Base-by-base conservation (phyloP, 2,113 vertebrate genomes). In the Xiphophorus couchianus region DNA sequence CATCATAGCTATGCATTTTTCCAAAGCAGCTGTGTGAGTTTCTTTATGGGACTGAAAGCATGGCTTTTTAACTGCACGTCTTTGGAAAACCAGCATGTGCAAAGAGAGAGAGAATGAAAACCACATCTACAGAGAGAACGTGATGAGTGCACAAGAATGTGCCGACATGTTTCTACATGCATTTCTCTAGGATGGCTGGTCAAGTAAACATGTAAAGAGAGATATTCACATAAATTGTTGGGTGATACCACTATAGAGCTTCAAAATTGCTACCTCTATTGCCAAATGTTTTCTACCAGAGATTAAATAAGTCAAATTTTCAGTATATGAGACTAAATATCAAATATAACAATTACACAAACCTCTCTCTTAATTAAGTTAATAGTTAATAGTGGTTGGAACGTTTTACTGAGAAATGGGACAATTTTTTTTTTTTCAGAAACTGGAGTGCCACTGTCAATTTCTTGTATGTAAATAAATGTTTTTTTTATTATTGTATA, bases 1-100 rank as follows among this genome's bases (percentile, higher is more conserved):
- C 71, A 68, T 81, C 63, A 66, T 44, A 62, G 70, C 66, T 78
- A 84, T 84, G 69, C 48, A 81, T 73, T 42, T 77, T 77, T 64
- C 19, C 31, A 68, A 76, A 70, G 67, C 63, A 67, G 54, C 80
- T 73, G 77, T 8, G 69, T 77, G 73, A 62, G 61, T 79, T 82
- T 84, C 62, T 77, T 74, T 60, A 48, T 71, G 28, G 76, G 61
- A 71, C 31, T 0, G n/a, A 76, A 54, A 60, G 71, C 28, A 66
- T 54, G 71, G 42, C 76, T 35, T 39, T 42, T 0, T 76, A 14
- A 51, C 64, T 71, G 30, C 35, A 22, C 3, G 35, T 74, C 27
- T 31, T 63, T 79, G 54, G 29, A 44, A 44, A 64, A 58, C 66
- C 27, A 54, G 61, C 12, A 1, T 62, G 54, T 72, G 44, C 48